phyloP scores from a whole-genome alignment of 2,888 invertebrate genomes.

The Drosophila mayaguana region DNA sequence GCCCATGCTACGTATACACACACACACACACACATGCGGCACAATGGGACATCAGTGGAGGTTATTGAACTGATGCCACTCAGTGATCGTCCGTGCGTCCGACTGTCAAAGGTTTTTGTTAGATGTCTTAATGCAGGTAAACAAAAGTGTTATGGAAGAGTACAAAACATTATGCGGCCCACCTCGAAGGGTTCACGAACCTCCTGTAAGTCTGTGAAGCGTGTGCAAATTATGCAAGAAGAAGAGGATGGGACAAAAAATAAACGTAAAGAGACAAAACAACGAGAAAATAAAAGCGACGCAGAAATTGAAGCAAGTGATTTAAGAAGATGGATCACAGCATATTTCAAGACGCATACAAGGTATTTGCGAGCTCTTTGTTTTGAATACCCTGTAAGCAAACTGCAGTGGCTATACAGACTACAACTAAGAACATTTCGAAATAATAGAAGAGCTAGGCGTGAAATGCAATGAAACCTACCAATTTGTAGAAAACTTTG shows the following conservation, averaged over 20 bases:
- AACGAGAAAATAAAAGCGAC: constrained; percentile 23
- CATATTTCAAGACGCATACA: constrained; percentile 14
- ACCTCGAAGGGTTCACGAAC: constrained; percentile 52
- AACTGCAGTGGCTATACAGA: neutral
- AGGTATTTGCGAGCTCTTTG: constrained; percentile 5
- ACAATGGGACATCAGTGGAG: constrained; percentile 32
- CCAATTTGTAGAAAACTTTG: neutral
- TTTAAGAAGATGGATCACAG: constrained; percentile 49
- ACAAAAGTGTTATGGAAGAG: constrained; percentile 20
- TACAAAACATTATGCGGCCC: constrained; percentile 26
- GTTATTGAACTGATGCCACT: constrained; percentile 50
- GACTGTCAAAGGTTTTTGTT: constrained; percentile 55
- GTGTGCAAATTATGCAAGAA: constrained; percentile 76
- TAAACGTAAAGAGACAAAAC: neutral
- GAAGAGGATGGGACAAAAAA: constrained; percentile 6
- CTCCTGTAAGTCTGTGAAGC: constrained; percentile 61
- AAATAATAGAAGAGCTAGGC: no score
- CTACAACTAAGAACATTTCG: neutral
- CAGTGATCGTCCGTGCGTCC: neutral
- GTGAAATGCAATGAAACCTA: neutral
- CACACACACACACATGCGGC: constrained; percentile 30
- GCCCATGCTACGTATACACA: constrained; percentile 19
- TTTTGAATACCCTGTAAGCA: neutral
- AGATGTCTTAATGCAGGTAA: constrained; percentile 42
- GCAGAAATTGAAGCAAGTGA: constrained; percentile 49